These are phyloP conservation scores for Xiphorhynchus elegans DNA, from an alignment of 2,113 vertebrate species.

Conservation along the genomic window DNA sequence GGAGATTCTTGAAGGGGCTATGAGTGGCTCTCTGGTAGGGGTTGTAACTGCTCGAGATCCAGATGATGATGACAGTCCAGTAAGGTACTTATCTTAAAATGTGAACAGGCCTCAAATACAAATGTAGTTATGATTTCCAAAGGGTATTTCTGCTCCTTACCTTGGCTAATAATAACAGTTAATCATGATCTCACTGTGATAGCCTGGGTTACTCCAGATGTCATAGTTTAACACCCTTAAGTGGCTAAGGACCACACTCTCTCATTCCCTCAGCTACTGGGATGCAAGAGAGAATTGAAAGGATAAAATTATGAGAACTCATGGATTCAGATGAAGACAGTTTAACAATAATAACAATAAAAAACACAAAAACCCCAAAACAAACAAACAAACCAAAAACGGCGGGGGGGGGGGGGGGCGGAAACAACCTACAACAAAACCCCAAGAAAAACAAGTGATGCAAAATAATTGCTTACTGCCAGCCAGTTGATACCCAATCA, in stretches of 20 bases:
- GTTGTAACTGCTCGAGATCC: constrained; percentile 83
- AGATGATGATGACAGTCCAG: constrained; percentile 76
- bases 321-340: not conserved
- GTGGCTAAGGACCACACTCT: rapidly evolving
- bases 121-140: not conserved
- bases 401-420: too few relatives aligned
- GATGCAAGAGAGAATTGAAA: not conserved
- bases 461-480: not conserved
- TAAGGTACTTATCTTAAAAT: constrained; percentile 78
- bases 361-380: too few relatives aligned
- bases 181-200: not conserved
- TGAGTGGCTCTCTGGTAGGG: constrained; percentile 77
- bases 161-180: not conserved
- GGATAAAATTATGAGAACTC: not conserved
- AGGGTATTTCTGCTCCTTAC: not conserved
- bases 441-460: not conserved
- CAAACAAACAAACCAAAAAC: too few relatives aligned
- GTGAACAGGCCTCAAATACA: not conserved
- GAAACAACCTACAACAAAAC: rapidly evolving
- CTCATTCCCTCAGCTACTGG: not conserved
- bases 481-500: rapidly evolving
- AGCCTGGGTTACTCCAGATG: not conserved
- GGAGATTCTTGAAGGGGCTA: constrained; percentile 81
- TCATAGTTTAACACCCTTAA: rapidly evolving
- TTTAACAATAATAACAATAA: not conserved